A percentile compares a stretch with the other conserved stretches of the same genome.
Evolutionary conservation across 2,888 invertebrate species (phyloP).

Genomic region (Erannis defoliaria): DNA sequence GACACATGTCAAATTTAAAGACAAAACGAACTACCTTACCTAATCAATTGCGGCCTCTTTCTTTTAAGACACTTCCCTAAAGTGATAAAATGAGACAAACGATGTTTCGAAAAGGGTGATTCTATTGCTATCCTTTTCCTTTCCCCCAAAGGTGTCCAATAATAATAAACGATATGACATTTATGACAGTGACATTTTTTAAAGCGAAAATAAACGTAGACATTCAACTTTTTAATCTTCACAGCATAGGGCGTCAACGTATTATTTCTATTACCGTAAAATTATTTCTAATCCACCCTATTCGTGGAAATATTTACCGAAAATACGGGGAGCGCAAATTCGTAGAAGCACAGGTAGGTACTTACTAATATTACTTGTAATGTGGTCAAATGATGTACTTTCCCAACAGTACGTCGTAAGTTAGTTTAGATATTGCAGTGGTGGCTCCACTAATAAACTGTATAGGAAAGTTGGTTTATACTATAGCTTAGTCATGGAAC

Average conservation of each 20-base stretch:
- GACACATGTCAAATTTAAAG: too few species aligned
- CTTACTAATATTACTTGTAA: background rate
- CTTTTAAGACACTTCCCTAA: too few species aligned
- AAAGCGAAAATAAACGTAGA: background rate
- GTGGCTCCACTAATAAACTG: background rate
- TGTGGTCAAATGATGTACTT: background rate
- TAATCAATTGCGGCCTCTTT: too few species aligned
- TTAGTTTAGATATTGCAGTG: background rate
- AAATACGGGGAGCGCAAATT: constrained; percentile 12
- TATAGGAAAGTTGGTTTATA: background rate
- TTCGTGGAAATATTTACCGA: constrained; percentile 21
- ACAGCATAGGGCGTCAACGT: background rate
- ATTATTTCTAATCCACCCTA: constrained; percentile 9
- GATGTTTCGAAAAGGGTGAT: too few species aligned
- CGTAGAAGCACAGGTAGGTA: background rate
- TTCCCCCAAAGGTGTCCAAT: too few species aligned
- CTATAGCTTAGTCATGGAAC: constrained; percentile 25
- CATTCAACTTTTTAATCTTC: constrained; percentile 17
- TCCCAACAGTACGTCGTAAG: background rate
- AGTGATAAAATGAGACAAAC: too few species aligned
- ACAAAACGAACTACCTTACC: too few species aligned
- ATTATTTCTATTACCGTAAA: constrained; percentile 17
- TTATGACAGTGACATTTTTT: background rate
- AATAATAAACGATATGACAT: background rate
- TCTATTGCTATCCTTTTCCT: too few species aligned